phyloP scores from a whole-genome alignment of 2,113 vertebrate species.

The Tamias sibiricus region DNA sequence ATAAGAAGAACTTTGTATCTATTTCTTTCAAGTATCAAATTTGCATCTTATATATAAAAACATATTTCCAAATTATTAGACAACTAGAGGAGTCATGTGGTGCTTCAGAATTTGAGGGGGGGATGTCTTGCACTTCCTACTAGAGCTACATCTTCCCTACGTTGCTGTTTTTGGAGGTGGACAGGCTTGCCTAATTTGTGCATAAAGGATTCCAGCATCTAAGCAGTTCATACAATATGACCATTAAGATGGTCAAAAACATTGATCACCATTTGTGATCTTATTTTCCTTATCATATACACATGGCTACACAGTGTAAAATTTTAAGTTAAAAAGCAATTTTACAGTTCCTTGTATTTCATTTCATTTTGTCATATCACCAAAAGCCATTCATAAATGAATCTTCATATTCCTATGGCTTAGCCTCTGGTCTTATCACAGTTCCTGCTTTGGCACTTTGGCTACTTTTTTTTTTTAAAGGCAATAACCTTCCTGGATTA shows the following conservation, averaged over 20 bases:
- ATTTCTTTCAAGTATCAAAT: conserved; percentile 48
- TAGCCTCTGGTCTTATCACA: conserved; percentile 52
- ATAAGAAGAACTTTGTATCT: conserved; percentile 4
- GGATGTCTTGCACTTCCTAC: background rate
- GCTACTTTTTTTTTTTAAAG: conserved; percentile 4
- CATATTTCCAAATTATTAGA: conserved; percentile 45
- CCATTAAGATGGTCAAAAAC: conserved; percentile 38
- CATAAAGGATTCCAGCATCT: background rate
- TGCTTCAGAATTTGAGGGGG: background rate
- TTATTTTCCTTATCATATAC: conserved; percentile 53
- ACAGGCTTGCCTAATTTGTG: background rate
- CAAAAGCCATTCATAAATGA: conserved; percentile 50
- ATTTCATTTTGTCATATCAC: conserved; percentile 60
- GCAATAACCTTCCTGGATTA: conserved; percentile 53
- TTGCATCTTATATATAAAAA: conserved; percentile 54
- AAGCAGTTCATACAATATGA: background rate
- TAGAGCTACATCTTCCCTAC: background rate
- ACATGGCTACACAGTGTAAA: conserved; percentile 27
- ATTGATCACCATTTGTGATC: conserved; percentile 13
- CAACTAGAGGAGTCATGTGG: background rate
- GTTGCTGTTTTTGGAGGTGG: background rate
- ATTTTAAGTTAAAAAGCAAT: conserved; percentile 63
- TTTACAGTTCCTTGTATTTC: conserved; percentile 61
- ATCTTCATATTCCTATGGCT: conserved; percentile 55
- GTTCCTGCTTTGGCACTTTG: conserved; percentile 51